Conservation (phyloP, 2,113 vertebrate species). For the Ursus arctos region DNA sequence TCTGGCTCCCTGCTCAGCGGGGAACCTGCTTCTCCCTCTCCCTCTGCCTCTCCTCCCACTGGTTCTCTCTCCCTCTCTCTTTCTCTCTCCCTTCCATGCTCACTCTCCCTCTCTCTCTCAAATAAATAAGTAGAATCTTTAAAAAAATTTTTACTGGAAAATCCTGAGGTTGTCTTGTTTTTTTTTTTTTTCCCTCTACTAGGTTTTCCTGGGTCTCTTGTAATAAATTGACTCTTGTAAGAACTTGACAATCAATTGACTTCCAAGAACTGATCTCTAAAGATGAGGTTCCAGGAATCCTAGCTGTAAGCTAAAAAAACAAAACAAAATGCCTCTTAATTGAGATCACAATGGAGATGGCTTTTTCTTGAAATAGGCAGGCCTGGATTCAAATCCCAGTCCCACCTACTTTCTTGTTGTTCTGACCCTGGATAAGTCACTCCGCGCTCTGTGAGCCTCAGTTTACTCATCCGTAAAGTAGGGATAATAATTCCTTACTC, state of each 20-base stretch:
- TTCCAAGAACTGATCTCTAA: slow-evolving; percentile 49
- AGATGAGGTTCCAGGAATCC: slow-evolving; percentile 15
- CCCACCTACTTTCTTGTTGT: background rate
- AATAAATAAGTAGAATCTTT: too few species aligned
- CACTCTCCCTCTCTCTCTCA: too few species aligned
- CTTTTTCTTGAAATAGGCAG: background rate
- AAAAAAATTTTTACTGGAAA: background rate
- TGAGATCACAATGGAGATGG: background rate
- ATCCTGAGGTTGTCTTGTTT: background rate
- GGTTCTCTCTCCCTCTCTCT: too few species aligned
- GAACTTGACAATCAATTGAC: background rate
- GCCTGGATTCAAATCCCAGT: background rate
- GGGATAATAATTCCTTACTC: background rate
- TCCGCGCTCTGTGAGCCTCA: background rate
- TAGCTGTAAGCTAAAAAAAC: background rate
- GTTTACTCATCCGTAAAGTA: background rate
- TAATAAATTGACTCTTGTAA: slow-evolving; percentile 31
- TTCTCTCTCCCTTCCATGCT: too few species aligned
- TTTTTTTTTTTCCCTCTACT: background rate
- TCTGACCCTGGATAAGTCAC: background rate
- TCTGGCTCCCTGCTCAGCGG: too few species aligned
- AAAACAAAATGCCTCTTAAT: background rate
- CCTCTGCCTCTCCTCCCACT: too few species aligned
- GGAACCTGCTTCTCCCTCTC: too few species aligned
- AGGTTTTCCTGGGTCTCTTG: slow-evolving; percentile 47